phyloP scores from a whole-genome alignment of 2,113 vertebrate genomes.

The Centropus unirufus region DNA sequence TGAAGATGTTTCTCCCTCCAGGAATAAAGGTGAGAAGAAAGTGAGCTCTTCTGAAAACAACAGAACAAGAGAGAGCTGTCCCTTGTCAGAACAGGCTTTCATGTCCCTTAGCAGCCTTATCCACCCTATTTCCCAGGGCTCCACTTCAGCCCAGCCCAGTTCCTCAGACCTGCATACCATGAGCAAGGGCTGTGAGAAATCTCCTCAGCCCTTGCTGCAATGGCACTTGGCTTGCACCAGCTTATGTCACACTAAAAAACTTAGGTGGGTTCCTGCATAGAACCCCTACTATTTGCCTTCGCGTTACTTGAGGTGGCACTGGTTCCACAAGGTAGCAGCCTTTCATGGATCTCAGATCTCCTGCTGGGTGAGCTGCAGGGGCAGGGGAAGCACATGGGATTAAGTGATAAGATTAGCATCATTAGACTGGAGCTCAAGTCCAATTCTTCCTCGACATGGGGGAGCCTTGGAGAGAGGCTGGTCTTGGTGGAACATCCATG shows the following conservation, averaged over 20 bases:
- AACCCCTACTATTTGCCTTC: background rate
- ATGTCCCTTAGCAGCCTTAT: background rate
- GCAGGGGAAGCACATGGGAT: background rate
- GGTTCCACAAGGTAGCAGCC: background rate
- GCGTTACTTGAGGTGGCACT: background rate
- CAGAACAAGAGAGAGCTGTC: background rate
- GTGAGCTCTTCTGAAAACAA: background rate
- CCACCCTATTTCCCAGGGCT: background rate
- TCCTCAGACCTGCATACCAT: background rate
- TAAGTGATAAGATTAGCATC: fast-evolving
- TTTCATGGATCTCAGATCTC: background rate
- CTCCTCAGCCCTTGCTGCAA: background rate
- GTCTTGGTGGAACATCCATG: background rate
- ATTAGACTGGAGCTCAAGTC: background rate
- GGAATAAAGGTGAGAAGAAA: background rate
- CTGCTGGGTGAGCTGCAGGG: background rate
- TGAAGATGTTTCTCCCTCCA: background rate
- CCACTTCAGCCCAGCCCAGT: background rate
- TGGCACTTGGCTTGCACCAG: background rate
- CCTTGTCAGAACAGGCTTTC: no score
- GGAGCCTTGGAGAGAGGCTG: background rate
- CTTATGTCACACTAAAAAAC: fast-evolving
- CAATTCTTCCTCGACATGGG: background rate
- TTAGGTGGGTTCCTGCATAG: fast-evolving
- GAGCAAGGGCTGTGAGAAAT: background rate